These are phyloP conservation scores for Tauraco erythrolophus DNA, from an alignment of 2,113 vertebrate genomes.

Conservation along the genomic window DNA sequence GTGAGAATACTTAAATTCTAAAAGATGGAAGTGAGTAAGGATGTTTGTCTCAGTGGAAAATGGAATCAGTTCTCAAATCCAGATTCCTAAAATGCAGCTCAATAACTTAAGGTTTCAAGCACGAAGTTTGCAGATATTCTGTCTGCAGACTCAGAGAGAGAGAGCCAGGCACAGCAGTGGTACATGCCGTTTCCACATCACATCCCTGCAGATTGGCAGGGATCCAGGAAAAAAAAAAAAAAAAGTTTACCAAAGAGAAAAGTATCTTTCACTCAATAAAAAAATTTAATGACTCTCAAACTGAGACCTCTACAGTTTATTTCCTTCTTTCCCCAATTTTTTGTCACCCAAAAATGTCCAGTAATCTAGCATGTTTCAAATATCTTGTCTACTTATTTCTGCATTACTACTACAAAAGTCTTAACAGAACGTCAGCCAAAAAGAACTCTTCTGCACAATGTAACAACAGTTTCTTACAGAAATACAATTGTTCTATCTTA, in stretches of 20 bases:
- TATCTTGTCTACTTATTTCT: background rate
- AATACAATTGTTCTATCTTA: background rate
- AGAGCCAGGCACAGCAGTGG: background rate
- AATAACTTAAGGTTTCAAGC: background rate
- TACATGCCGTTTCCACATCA: background rate
- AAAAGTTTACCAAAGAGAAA: background rate
- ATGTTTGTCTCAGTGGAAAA: background rate
- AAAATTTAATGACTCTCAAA: background rate
- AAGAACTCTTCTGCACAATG: background rate
- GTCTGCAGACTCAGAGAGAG: background rate
- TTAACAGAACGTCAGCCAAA: background rate
- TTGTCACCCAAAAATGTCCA: background rate
- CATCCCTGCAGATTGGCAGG: accelerated
- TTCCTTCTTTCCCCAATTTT: background rate
- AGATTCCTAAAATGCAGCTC: background rate
- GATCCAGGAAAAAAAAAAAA: background rate
- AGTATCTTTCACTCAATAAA: background rate
- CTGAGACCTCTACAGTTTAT: background rate
- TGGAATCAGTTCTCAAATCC: background rate
- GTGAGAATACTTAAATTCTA: background rate
- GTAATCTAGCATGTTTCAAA: background rate
- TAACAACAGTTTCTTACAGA: background rate
- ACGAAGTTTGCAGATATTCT: background rate
- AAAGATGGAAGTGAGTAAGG: background rate
- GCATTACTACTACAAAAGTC: background rate